These are phyloP conservation scores for Ophioninae sp. DNA, from an alignment of 2,888 invertebrate species.

Conservation along the genomic window DNA sequence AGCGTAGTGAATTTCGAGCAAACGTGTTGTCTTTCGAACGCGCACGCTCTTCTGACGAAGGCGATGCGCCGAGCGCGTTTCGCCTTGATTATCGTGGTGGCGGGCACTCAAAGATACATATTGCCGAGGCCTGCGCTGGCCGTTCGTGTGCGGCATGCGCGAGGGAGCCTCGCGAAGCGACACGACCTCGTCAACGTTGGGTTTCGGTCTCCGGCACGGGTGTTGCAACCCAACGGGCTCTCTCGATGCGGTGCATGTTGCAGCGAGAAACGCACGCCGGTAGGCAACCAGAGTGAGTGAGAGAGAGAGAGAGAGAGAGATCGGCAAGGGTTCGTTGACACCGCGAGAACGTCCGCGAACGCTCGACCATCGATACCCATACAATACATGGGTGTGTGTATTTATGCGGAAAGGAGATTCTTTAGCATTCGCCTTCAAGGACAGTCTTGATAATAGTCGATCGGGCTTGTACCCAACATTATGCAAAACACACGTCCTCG, in stretches of 20 bases:
- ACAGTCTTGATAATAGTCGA: no score
- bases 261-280: slow-evolving; percentile 33
- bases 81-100: slow-evolving; percentile 46
- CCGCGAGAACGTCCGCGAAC: slow-evolving; percentile 57
- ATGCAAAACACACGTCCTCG: no score
- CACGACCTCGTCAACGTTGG: slow-evolving; percentile 69
- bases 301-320: slow-evolving; percentile 29
- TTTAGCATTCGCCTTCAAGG: no score
- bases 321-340: slow-evolving; percentile 66
- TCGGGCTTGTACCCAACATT: no score
- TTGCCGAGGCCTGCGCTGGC: slow-evolving; percentile 21
- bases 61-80: slow-evolving; percentile 14
- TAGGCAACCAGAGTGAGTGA: slow-evolving; percentile 18
- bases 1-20: slow-evolving; percentile 21
- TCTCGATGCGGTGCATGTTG: slow-evolving; percentile 14
- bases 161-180: slow-evolving; percentile 53
- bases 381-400: slow-evolving; percentile 39
- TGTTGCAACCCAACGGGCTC: slow-evolving; percentile 60
- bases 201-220: slow-evolving; percentile 60
- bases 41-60: slow-evolving; percentile 26
- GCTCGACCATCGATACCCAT: slow-evolving; percentile 54
- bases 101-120: slow-evolving; percentile 9
- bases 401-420: neutral
- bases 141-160: slow-evolving; percentile 19
- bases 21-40: neutral